Conservation (phyloP, 2,888 invertebrate species). For the Lasioglossum morio region DNA sequence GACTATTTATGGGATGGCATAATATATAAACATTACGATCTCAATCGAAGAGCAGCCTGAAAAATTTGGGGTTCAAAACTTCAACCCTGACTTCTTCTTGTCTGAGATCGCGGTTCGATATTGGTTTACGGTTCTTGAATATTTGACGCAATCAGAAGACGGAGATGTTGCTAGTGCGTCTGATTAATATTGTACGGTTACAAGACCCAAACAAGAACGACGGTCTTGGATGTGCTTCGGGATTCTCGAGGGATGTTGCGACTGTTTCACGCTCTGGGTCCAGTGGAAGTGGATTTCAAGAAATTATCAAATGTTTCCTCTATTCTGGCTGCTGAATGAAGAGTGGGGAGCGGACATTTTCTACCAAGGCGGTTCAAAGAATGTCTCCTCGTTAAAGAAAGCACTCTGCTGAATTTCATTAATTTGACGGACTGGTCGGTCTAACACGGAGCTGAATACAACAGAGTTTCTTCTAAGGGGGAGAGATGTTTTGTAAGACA, state of each 20-base stretch:
- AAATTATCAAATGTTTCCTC: not conserved
- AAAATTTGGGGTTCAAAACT: conserved; percentile 22
- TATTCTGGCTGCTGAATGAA: not conserved
- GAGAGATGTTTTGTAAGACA: too few relatives aligned
- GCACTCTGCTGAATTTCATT: too few relatives aligned
- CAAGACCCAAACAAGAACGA: not conserved
- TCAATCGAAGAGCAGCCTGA: not conserved
- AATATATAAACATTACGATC: too few relatives aligned
- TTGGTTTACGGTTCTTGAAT: conserved; percentile 20
- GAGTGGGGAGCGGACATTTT: not conserved
- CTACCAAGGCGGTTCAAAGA: too few relatives aligned
- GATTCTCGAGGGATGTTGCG: not conserved
- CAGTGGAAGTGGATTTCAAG: not conserved
- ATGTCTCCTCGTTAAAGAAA: too few relatives aligned
- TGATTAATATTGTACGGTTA: not conserved
- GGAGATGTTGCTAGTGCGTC: not conserved
- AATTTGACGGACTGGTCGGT: too few relatives aligned
- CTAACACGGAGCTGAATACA: too few relatives aligned
- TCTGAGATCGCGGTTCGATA: conserved; percentile 4
- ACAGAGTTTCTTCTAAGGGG: too few relatives aligned
- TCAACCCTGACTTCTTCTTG: not conserved
- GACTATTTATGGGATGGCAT: too few relatives aligned
- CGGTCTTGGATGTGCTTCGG: not conserved
- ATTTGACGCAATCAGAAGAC: not conserved
- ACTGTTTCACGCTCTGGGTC: too few relatives aligned